A percentile compares a stretch with the other conserved stretches of the same genome.
Conservation (phyloP, 2,797 vertebrate genomes). For the Sebastes elongatus region DNA sequence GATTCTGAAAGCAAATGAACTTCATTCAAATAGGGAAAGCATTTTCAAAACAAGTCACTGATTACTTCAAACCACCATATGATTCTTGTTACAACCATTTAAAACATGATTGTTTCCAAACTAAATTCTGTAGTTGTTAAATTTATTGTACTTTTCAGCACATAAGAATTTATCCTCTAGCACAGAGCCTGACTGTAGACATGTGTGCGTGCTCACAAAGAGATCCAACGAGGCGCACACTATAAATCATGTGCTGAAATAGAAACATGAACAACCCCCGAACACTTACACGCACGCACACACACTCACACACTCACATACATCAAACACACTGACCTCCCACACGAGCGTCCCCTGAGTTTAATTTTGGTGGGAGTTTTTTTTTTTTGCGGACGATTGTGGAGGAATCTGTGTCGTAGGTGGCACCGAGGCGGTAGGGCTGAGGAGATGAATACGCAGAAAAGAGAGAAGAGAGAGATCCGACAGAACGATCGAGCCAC, state of each 20-base stretch:
- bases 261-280: constrained; percentile 42
- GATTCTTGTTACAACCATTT: neutral
- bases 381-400: constrained; percentile 32
- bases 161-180: neutral
- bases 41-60: neutral
- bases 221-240: constrained; percentile 16
- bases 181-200: neutral
- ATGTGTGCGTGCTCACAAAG: constrained; percentile 3
- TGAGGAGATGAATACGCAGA: constrained; percentile 8
- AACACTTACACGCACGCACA: constrained; percentile 36
- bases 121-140: neutral
- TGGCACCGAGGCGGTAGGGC: constrained; percentile 26
- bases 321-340: constrained; percentile 42
- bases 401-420: constrained; percentile 50
- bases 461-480: neutral
- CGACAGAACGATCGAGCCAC: neutral
- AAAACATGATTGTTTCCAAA: neutral
- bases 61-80: neutral
- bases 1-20: neutral
- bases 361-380: constrained; percentile 58
- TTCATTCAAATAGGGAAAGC: neutral
- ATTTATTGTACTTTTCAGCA: constrained; percentile 2
- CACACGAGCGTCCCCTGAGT: constrained; percentile 51
- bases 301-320: neutral
- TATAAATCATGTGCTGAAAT: constrained; percentile 58